phyloP scores from a whole-genome alignment of 1,140 invertebrate genomes.

The Mercenaria mercenaria region DNA sequence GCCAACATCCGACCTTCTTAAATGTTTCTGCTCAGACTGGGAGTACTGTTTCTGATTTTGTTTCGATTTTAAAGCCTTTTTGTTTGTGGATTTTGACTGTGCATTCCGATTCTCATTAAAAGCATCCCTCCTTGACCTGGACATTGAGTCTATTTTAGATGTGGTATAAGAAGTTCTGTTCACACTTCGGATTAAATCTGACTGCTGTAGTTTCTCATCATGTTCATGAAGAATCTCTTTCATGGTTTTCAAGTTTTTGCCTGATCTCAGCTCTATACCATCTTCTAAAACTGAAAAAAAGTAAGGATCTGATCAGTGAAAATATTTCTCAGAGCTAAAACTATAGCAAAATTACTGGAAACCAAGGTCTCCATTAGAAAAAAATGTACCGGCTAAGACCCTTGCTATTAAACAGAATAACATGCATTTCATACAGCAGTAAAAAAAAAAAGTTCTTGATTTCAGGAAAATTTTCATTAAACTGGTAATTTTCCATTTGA shows the following conservation, averaged over 20 bases:
- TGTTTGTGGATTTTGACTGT: neutral
- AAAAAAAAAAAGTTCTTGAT: too few species aligned
- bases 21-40: conserved; percentile 39
- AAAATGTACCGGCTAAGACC: too few species aligned
- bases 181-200: conserved; percentile 14
- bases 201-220: conserved; percentile 36
- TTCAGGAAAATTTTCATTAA: too few species aligned
- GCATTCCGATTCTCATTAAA: conserved; percentile 46
- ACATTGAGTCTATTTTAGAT: conserved; percentile 31
- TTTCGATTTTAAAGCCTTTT: conserved; percentile 19
- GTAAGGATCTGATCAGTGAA: neutral
- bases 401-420: too few species aligned
- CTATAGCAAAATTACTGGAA: neutral
- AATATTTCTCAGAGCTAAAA: neutral
- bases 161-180: conserved; percentile 15
- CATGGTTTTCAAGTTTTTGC: conserved; percentile 70
- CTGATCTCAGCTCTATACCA: conserved; percentile 79
- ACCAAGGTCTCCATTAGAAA: neutral
- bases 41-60: conserved; percentile 23
- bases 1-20: neutral
- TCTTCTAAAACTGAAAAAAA: conserved; percentile 68
- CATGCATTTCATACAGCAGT: too few species aligned
- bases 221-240: conserved; percentile 53
- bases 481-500: too few species aligned
- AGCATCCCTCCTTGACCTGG: conserved; percentile 17